phyloP scores from a whole-genome alignment of 2,797 vertebrate species.

The Bryconaethiops microstoma region DNA sequence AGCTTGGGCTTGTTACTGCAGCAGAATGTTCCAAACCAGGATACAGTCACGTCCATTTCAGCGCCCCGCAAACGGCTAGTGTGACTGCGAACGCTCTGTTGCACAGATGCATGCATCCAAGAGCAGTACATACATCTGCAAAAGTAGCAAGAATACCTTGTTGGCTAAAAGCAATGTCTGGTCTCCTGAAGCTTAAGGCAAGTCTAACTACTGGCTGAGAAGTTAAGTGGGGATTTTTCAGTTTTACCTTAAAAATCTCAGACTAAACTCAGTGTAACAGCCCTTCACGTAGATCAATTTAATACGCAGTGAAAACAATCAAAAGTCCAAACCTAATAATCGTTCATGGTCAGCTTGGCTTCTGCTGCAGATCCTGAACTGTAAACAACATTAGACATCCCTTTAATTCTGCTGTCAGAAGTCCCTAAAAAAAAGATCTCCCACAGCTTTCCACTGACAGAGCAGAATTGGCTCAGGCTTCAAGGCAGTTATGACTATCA shows the following conservation, averaged over 20 bases:
- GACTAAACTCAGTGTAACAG: no score
- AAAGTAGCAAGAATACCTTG: not conserved
- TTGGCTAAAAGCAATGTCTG: not conserved
- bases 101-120: no score
- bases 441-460: not conserved
- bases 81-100: no score
- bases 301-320: not conserved
- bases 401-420: slow-evolving; percentile 11
- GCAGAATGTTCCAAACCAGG: no score
- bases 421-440: slow-evolving; percentile 1
- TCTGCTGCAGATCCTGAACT: slow-evolving; percentile 18
- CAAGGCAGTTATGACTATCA: not conserved
- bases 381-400: not conserved
- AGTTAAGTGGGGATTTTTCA: not conserved
- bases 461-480: not conserved
- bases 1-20: no score
- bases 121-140: no score
- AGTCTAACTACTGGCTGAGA: slow-evolving; percentile 33
- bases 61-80: no score
- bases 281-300: no score
- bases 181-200: slow-evolving; percentile 56
- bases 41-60: no score
- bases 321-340: not conserved
- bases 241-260: no score
- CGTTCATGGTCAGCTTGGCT: slow-evolving; percentile 8